Evolutionary conservation across 1,140 invertebrate species (phyloP).

Genomic region (Thaumatotibia leucotreta): DNA sequence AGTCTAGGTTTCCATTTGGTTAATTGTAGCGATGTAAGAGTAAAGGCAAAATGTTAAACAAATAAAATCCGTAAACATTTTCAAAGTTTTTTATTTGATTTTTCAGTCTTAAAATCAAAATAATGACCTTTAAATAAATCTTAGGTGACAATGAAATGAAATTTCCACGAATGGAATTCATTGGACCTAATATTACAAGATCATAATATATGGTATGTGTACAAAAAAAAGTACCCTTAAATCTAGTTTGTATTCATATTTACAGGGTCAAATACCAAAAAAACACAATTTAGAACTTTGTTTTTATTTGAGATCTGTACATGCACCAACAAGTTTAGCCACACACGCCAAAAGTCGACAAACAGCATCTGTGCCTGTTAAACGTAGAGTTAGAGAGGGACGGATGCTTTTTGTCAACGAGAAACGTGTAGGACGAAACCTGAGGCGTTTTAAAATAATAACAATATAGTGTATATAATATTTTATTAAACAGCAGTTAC

Average conservation of each 20-base stretch:
- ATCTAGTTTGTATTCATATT: slow-evolving; percentile 2
- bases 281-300: slow-evolving; percentile 8
- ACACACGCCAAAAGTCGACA: neutral
- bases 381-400: neutral
- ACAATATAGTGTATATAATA: neutral
- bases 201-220: neutral
- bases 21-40: no score
- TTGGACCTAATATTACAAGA: neutral
- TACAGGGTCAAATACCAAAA: slow-evolving; percentile 12
- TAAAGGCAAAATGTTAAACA: neutral
- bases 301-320: slow-evolving; percentile 11
- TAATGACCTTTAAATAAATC: neutral
- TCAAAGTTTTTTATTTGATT: slow-evolving; percentile 1
- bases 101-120: neutral
- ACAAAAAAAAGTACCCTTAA: neutral
- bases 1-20: no score
- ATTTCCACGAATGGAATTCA: neutral
- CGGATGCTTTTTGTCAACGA: neutral
- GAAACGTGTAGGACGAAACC: neutral
- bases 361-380: neutral
- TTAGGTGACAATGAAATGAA: neutral
- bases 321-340: neutral
- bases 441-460: neutral
- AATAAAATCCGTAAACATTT: slow-evolving; percentile 18
- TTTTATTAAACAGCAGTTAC: neutral